These are phyloP conservation scores for Hydraecia micacea DNA, from an alignment of 2,888 invertebrate genomes.

Conservation along the genomic window DNA sequence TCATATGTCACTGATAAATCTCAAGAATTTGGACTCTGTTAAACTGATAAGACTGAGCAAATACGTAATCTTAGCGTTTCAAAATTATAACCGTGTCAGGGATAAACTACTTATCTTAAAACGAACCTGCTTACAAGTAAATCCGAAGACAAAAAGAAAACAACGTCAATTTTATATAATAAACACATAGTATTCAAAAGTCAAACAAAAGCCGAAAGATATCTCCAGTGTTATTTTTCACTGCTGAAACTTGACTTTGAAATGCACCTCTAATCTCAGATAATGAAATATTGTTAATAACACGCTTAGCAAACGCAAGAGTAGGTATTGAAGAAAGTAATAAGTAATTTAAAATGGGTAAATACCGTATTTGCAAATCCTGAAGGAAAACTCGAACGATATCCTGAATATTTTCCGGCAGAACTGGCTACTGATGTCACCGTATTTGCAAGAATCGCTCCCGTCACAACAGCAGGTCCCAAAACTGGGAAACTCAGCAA, in stretches of 20 bases:
- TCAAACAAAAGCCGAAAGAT: background rate
- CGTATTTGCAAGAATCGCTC: conserved; percentile 67
- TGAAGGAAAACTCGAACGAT: conserved; percentile 34
- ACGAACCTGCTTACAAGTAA: background rate
- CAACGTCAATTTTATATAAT: background rate
- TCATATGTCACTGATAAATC: conserved; percentile 47
- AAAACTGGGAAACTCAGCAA: conserved; percentile 71
- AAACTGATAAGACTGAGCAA: conserved; percentile 36
- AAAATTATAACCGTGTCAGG: conserved; percentile 21
- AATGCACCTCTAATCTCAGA: background rate
- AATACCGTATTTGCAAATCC: conserved; percentile 34
- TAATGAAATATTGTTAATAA: background rate
- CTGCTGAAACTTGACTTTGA: background rate
- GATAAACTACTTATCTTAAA: conserved; percentile 22
- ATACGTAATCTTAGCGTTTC: conserved; percentile 20
- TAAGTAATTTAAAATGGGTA: background rate
- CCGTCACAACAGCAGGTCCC: conserved; percentile 72
- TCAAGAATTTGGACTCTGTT: conserved; percentile 23
- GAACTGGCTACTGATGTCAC: conserved; percentile 61
- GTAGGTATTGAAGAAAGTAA: background rate
- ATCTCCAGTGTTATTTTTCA: too few species aligned
- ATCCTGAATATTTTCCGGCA: conserved; percentile 55
- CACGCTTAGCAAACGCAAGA: background rate
- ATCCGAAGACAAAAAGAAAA: background rate
- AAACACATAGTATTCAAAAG: background rate